Base-by-base conservation (phyloP, 2,797 vertebrate genomes). In the Mionectes olivaceus region DNA sequence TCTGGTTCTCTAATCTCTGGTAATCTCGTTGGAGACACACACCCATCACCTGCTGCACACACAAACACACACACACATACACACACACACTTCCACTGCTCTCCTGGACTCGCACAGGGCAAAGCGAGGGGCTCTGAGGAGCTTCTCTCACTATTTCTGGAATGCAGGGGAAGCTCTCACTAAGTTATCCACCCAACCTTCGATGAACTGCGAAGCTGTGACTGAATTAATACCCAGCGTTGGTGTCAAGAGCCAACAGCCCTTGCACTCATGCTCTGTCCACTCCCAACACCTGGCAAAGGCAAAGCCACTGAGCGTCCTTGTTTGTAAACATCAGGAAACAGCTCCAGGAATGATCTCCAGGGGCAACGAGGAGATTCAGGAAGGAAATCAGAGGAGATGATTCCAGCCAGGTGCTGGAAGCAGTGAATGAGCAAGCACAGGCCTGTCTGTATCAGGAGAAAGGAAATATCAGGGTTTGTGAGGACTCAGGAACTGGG, bases 1-100 rank as follows among this genome's bases (percentile, higher is more conserved):
- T 96, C 96, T 96, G 87, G 83, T 76, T 94, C 89, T 64, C 59
- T 86, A 88, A 37, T 93, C 92, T 87, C 77, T 43, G 47, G 30
- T 94, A 94, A 96, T 95, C 95, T 84, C 70, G 47, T 23, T 79
- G 89, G 41, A 89, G 59, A 83, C 50, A 76, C 87, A 80, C 32
- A 53, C 50, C 80, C 85, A 82, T 69, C 91, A 82, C 10, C 89
- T 83, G 69, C 85, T 86, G 7, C 46, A 47, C 46, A 50, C 73
- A 47, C 46, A 46, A 22, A 50, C 73, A 86, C 81, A 80, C 16
- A n/a, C 60, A 46, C 28, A 50, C 73, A 47, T 22, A 46, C 46
- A 50, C 73, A 86, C 81, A 77, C 16, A n/a, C 60, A 46, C 28
- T n/a, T 57, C 83, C 32, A 57, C 39, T 56, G 8, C 44, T 59